Conservation (phyloP, 2,113 vertebrate genomes). For the Phaethornis superciliosus region DNA sequence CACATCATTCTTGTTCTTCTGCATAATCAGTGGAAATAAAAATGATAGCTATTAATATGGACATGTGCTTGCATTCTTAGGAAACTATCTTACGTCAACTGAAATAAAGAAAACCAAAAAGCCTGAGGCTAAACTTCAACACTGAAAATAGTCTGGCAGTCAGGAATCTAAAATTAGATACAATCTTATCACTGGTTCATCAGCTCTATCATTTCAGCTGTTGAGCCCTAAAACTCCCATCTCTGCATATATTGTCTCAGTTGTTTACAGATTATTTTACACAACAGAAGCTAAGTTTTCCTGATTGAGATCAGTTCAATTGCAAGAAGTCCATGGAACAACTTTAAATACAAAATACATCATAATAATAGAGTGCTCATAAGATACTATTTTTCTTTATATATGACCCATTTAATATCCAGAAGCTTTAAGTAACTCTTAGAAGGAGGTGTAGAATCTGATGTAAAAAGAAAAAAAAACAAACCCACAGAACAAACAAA, state of each 20-base stretch:
- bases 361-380: not conserved
- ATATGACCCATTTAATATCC: not conserved
- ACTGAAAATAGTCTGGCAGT: not conserved
- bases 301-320: not conserved
- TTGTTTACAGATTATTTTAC: not conserved
- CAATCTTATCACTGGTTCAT: not conserved
- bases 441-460: not conserved
- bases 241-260: not conserved
- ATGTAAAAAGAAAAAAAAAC: not conserved
- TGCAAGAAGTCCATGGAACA: not conserved
- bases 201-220: not conserved
- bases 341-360: not conserved
- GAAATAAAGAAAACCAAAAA: not conserved
- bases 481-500: too few relatives aligned
- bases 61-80: not conserved
- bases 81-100: not conserved
- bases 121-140: fast-evolving
- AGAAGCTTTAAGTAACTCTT: not conserved
- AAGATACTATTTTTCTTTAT: not conserved
- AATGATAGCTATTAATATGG: not conserved
- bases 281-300: not conserved
- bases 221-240: not conserved
- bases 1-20: not conserved
- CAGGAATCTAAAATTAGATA: not conserved
- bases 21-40: not conserved